Evolutionary conservation across 2,797 vertebrate species (phyloP).

Genomic region (Pangasius sanitwongsei): DNA sequence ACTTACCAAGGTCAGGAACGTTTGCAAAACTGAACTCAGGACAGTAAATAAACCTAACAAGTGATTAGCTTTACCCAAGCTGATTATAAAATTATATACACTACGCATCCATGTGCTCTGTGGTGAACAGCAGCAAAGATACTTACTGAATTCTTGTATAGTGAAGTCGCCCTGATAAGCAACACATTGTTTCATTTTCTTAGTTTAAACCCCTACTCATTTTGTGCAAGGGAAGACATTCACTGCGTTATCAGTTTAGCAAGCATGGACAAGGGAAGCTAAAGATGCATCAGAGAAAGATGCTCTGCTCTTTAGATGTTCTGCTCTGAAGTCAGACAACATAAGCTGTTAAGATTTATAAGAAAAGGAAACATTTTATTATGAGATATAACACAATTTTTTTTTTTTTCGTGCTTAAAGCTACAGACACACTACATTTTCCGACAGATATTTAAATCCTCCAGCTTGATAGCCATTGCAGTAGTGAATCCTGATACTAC

Average conservation of each 20-base stretch:
- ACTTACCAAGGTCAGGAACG: not conserved
- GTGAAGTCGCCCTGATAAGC: too few relatives aligned
- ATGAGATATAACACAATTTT: not conserved
- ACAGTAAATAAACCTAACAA: not conserved
- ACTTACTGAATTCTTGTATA: too few relatives aligned
- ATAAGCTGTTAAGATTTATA: not conserved
- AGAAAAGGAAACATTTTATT: not conserved
- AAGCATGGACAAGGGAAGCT: too few relatives aligned
- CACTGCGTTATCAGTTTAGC: too few relatives aligned
- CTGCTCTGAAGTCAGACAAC: not conserved
- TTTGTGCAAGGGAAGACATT: too few relatives aligned
- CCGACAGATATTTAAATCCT: not conserved
- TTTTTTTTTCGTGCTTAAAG: not conserved
- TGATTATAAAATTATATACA: not conserved
- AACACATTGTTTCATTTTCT: too few relatives aligned
- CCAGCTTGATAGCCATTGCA: not conserved
- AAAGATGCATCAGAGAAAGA: too few relatives aligned
- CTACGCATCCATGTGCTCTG: too few relatives aligned
- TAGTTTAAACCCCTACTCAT: too few relatives aligned
- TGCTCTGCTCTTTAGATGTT: too few relatives aligned
- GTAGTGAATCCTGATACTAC: not conserved
- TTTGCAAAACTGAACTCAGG: conserved; percentile 31
- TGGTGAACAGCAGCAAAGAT: too few relatives aligned
- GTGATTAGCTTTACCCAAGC: not conserved
- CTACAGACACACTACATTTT: not conserved